Evolutionary conservation across 2,797 vertebrate species (phyloP), one percentile per base, ranked within the genome.

Genomic region (Bryconaethiops microstoma): DNA sequence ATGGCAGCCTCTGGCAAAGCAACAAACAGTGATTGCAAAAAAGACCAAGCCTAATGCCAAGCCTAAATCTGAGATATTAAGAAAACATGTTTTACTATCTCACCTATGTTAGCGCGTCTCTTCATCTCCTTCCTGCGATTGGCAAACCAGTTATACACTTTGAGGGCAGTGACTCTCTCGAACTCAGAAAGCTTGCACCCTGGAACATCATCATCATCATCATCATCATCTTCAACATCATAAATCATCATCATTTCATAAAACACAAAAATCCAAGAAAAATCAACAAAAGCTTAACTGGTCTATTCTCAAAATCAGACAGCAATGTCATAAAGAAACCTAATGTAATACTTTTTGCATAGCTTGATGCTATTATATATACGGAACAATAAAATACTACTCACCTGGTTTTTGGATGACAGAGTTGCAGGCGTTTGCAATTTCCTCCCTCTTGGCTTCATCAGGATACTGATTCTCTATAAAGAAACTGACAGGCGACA

Each of bases 91-190:
- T 64, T 7, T 54, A 16, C 42, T 1, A 7, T 35, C 86, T 91
- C 85, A 96, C 95, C 95, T 57, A 96, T 96, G 77, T 96, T 96
- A 2, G 95, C 95, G 88, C 95, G 92, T 73, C 95, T 94, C 90
- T 96, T 96, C 94, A 96, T 96, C 89, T 96, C 95, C 91, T 96
- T 96, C 63, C 95, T 92, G 50, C 95, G 94, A 86, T 96, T 96
- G 69, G 95, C 95, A 39, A 96, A 96, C 95, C 95, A 96, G 91
- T 96, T 96, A 87, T 96, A 96, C 69, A 96, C 95, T 88, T 96
- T 96, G 77, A 96, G 80, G 0, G 95, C 94, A 0, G 95, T 96
- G 82, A 96, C 95, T 0, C 95, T 92, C 83, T 96, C 95, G 78
- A 96, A 95, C 86, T 96, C 95, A 0, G 95, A 95, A 74, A 95